Conservation (phyloP, 2,888 invertebrate species). For the Stegana nigrithorax region DNA sequence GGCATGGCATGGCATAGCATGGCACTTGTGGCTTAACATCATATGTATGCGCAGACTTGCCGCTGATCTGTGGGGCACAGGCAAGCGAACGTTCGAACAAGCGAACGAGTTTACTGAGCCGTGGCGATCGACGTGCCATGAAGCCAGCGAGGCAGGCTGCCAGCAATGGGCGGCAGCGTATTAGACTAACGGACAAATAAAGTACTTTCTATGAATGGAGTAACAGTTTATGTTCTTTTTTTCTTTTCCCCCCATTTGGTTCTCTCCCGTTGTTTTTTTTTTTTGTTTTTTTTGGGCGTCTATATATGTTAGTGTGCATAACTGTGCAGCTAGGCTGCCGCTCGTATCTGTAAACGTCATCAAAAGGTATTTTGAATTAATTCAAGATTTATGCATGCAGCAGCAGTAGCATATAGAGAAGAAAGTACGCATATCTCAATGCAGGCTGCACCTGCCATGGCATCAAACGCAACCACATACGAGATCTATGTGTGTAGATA, state of each 20-base stretch:
- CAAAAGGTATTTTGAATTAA: constrained; percentile 63
- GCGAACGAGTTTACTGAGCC: constrained; percentile 54
- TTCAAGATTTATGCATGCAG: constrained; percentile 63
- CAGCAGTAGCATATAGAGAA: not conserved
- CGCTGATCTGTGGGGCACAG: no score
- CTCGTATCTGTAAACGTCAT: constrained; percentile 51
- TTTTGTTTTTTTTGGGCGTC: not conserved
- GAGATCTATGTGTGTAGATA: no score
- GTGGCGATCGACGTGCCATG: constrained; percentile 49
- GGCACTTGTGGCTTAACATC: no score
- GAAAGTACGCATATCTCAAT: not conserved
- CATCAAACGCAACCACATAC: constrained; percentile 33
- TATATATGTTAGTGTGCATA: not conserved
- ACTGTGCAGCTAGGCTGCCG: not conserved
- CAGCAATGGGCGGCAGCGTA: no score
- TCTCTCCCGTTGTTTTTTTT: constrained; percentile 4
- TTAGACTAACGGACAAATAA: constrained; percentile 42
- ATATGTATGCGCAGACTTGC: no score
- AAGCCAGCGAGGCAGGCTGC: no score
- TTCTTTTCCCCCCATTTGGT: no score
- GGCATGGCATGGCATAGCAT: no score
- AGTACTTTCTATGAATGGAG: constrained; percentile 51
- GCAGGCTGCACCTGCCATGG: constrained; percentile 48
- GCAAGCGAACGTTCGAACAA: constrained; percentile 32
- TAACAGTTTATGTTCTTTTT: no score